Percentiles rank a stretch among this genome's conserved stretches.
Evolutionary conservation across 2,797 vertebrate species (phyloP).

Genomic region (Halcyon smyrnensis): DNA sequence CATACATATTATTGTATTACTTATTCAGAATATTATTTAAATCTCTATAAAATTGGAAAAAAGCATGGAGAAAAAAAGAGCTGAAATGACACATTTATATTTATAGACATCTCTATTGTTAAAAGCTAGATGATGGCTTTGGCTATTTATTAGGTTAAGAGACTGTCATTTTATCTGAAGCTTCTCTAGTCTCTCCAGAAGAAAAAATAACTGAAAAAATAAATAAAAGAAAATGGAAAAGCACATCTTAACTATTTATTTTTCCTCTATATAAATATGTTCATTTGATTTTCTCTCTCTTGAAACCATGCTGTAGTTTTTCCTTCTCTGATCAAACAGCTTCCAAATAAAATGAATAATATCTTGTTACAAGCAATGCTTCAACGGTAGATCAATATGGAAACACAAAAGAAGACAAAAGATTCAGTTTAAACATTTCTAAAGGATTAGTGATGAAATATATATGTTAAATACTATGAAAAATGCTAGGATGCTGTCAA

Average conservation of each 20-base stretch:
- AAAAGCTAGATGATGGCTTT: background rate
- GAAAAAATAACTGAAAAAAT: background rate
- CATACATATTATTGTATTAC: background rate
- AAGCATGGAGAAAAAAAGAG: background rate
- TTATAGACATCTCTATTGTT: background rate
- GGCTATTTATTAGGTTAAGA: background rate
- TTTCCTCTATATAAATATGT: background rate
- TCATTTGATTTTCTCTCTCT: background rate
- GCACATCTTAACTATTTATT: background rate
- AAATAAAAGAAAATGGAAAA: background rate
- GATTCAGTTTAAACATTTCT: background rate
- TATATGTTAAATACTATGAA: background rate
- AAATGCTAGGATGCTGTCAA: background rate
- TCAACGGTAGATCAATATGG: conserved; percentile 14
- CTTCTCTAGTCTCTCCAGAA: background rate
- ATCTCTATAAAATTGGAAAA: background rate
- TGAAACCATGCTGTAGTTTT: background rate
- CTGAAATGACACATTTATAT: background rate
- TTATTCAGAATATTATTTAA: background rate
- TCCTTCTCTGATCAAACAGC: conserved; percentile 12
- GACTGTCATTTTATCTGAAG: background rate
- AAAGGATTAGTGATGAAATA: conserved; percentile 13
- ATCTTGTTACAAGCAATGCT: background rate
- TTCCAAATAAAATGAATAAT: conserved; percentile 20
- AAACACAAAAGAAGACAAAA: conserved; percentile 4